phyloP scores from a whole-genome alignment of 2,797 vertebrate genomes.

The Triplophysa yarkandensis region DNA sequence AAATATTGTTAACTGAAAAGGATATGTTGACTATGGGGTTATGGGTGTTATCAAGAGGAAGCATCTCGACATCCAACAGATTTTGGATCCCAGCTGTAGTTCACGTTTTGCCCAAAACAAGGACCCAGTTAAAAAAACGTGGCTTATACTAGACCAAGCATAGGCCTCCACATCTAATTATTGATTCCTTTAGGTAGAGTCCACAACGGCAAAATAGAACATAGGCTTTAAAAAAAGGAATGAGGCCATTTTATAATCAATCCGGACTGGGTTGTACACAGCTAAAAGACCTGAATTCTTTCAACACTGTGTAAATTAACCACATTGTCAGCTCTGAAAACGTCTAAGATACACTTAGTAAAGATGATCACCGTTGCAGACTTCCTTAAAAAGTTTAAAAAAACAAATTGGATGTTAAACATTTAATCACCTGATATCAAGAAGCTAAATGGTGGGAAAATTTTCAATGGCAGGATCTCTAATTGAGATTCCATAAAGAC shows the following conservation, averaged over 20 bases:
- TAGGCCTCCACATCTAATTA: slow-evolving; percentile 52
- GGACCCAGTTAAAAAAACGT: slow-evolving; percentile 61
- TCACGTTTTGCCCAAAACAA: slow-evolving; percentile 63
- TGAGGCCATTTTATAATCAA: not conserved
- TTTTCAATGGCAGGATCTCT: not conserved
- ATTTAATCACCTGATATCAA: not conserved
- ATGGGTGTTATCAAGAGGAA: slow-evolving; percentile 16
- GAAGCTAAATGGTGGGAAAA: not conserved
- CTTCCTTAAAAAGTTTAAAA: not conserved
- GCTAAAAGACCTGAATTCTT: not conserved
- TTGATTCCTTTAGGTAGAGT: slow-evolving; percentile 12
- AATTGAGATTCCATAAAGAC: slow-evolving; percentile 42
- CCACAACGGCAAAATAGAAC: slow-evolving; percentile 18
- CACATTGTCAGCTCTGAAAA: not conserved
- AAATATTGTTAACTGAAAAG: not conserved
- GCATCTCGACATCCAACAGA: slow-evolving; percentile 13
- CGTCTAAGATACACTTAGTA: not conserved
- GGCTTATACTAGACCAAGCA: slow-evolving; percentile 68
- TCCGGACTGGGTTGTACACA: not conserved
- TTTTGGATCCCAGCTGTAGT: slow-evolving; percentile 64
- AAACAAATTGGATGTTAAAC: not conserved
- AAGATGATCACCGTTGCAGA: not conserved
- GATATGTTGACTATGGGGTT: not conserved
- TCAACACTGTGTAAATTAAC: slow-evolving; percentile 19
- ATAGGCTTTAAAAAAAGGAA: slow-evolving; percentile 5